These are phyloP conservation scores for Agrenia bidenticulata DNA, from an alignment of 2,888 invertebrate genomes.

Conservation along the genomic window DNA sequence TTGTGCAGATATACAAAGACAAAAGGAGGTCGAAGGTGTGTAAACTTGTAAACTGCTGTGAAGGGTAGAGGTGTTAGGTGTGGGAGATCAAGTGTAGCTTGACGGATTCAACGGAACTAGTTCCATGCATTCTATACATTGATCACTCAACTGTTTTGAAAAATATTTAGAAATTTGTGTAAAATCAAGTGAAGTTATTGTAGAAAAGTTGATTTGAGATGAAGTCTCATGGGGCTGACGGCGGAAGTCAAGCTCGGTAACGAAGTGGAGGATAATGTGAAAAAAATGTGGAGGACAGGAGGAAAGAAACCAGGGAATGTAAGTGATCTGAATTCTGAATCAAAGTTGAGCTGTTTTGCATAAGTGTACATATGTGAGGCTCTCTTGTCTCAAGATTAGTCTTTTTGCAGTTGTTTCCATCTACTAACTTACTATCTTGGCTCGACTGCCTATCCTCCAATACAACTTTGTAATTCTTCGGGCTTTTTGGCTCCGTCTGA, in stretches of 20 bases:
- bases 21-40: too few species aligned
- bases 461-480: not conserved
- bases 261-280: not conserved
- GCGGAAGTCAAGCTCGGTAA: not conserved
- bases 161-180: too few species aligned
- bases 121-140: not conserved
- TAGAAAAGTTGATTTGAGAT: too few species aligned
- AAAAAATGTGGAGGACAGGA: constrained; percentile 1
- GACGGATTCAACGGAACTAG: not conserved
- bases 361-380: not conserved
- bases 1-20: too few species aligned
- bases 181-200: too few species aligned
- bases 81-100: too few species aligned
- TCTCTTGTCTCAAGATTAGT: constrained; percentile 3
- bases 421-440: not conserved
- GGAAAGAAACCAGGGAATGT: constrained; percentile 6
- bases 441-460: not conserved
- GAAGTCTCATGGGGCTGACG: not conserved
- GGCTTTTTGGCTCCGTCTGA: constrained; percentile 8
- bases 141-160: too few species aligned
- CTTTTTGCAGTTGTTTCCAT: constrained; percentile 7
- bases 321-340: constrained; percentile 9
- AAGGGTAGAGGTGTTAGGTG: too few species aligned
- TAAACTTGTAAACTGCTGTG: too few species aligned
- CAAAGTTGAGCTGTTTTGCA: constrained; percentile 1